Evolutionary conservation across 2,113 vertebrate species (phyloP).

Genomic region (Setophaga coronata): DNA sequence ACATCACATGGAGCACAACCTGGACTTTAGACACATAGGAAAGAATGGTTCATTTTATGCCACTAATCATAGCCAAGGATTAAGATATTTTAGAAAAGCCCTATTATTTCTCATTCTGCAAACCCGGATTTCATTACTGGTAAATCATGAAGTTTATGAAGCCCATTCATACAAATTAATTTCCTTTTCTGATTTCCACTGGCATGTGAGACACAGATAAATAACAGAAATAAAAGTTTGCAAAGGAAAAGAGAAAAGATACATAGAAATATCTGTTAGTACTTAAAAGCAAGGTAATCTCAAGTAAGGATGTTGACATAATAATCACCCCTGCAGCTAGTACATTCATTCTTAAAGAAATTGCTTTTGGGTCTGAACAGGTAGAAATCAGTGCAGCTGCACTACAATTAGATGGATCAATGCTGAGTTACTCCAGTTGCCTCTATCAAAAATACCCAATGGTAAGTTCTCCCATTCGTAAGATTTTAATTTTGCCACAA

Average conservation of each 20-base stretch:
- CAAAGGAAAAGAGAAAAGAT: neutral
- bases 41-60: conserved; percentile 58
- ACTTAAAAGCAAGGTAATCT: neutral
- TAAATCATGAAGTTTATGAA: conserved; percentile 31
- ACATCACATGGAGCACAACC: conserved; percentile 34
- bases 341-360: neutral
- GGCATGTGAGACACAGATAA: neutral
- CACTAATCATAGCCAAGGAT: conserved; percentile 51
- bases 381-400: neutral
- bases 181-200: conserved; percentile 30
- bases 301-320: neutral
- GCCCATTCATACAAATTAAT: conserved; percentile 31
- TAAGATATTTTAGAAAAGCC: conserved; percentile 63
- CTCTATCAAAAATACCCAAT: neutral
- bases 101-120: conserved; percentile 41
- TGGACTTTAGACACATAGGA: conserved; percentile 32
- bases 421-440: neutral
- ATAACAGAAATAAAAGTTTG: neutral
- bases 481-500: neutral
- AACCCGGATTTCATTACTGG: conserved; percentile 40
- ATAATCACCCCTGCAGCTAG: neutral
- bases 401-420: neutral
- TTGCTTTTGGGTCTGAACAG: neutral
- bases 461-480: neutral
- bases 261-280: neutral